A percentile compares a stretch with the other conserved stretches of the same genome.
Evolutionary conservation across 2,113 vertebrate species (phyloP).

Genomic region (Mus musculus): GRCm39 chr2:88759001-88759500

Average conservation of each 20-base stretch:
- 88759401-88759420: background rate
- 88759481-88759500: background rate
- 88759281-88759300: background rate
- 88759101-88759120: background rate
- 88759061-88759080: background rate
- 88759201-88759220: background rate
- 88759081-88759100: background rate
- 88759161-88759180: background rate
- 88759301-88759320: background rate
- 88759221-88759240: background rate
- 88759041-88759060: background rate
- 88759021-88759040: background rate
- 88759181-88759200: background rate
- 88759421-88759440: background rate
- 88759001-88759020: background rate
- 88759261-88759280: background rate
- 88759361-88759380: background rate
- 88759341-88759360: background rate
- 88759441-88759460: background rate
- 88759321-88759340: background rate
- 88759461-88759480: background rate
- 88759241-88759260: background rate
- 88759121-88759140: background rate
- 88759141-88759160: background rate
- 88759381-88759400: background rate